These are phyloP conservation scores for Pachyramphus minor DNA, from an alignment of 2,113 vertebrate species.

Conservation along the genomic window DNA sequence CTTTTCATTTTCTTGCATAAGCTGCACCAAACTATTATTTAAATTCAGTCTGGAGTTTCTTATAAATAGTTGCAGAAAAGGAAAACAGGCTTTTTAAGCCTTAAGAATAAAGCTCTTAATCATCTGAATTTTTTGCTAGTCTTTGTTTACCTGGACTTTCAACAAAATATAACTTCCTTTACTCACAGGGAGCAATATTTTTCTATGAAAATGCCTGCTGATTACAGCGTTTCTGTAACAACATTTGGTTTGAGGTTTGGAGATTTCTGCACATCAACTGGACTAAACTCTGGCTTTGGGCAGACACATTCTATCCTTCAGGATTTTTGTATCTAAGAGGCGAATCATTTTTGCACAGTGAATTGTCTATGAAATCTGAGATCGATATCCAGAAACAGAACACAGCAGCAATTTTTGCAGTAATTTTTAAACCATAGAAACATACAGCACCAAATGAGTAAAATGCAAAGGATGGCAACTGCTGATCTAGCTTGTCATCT, in stretches of 20 bases:
- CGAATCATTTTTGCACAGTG: background rate
- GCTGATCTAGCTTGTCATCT: background rate
- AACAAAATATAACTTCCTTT: background rate
- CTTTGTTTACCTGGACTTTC: background rate
- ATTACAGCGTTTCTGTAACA: background rate
- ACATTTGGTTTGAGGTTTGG: background rate
- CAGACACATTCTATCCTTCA: background rate
- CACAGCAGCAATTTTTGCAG: background rate
- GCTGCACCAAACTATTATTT: background rate
- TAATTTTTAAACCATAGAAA: background rate
- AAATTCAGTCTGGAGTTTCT: background rate
- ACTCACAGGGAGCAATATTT: background rate
- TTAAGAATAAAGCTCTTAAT: background rate
- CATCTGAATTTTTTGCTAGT: background rate
- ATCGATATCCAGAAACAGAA: background rate
- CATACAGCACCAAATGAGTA: background rate
- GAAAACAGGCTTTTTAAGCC: background rate
- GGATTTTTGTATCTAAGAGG: background rate
- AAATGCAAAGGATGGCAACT: background rate
- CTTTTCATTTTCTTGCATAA: background rate
- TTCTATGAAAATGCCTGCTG: background rate
- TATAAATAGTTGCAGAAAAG: background rate
- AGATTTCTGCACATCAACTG: background rate
- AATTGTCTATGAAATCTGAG: slow-evolving; percentile 13
- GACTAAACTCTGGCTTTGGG: background rate